Evolutionary conservation across 2,113 vertebrate genomes (phyloP).

Genomic region (Rhinolophus ferrumequinum): DNA sequence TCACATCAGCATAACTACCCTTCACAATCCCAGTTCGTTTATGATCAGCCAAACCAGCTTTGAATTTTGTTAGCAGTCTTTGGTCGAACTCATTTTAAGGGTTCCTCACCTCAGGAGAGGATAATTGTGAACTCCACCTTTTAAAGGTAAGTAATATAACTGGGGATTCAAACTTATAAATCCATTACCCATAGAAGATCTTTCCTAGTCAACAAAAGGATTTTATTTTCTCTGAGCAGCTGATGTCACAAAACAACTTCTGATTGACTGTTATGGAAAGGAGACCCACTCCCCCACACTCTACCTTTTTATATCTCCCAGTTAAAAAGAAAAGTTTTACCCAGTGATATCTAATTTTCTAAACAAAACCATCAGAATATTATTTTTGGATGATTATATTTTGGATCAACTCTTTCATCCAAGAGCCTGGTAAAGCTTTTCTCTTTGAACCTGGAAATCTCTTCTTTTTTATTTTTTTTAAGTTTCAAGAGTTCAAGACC

Average conservation of each 20-base stretch:
- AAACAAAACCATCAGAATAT: constrained; percentile 55
- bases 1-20: background rate
- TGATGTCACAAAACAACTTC: background rate
- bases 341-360: background rate
- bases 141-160: background rate
- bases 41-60: background rate
- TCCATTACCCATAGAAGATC: background rate
- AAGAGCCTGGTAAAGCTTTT: constrained; percentile 46
- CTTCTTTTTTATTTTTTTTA: background rate
- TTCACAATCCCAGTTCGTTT: background rate
- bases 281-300: background rate
- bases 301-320: background rate
- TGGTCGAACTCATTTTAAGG: background rate
- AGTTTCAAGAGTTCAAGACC: constrained; percentile 54
- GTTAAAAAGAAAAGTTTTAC: constrained; percentile 2
- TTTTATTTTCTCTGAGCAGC: background rate
- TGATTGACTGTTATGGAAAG: background rate
- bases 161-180: background rate
- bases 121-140: constrained; percentile 21
- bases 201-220: background rate
- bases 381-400: constrained; percentile 55
- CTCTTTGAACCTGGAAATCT: constrained; percentile 64
- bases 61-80: background rate
- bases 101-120: background rate
- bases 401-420: constrained; percentile 48